Percentiles rank a stretch among this genome's conserved stretches.
These are phyloP conservation scores for Eolophus roseicapilla DNA, from an alignment of 2,113 vertebrate genomes.

Conservation along the genomic window DNA sequence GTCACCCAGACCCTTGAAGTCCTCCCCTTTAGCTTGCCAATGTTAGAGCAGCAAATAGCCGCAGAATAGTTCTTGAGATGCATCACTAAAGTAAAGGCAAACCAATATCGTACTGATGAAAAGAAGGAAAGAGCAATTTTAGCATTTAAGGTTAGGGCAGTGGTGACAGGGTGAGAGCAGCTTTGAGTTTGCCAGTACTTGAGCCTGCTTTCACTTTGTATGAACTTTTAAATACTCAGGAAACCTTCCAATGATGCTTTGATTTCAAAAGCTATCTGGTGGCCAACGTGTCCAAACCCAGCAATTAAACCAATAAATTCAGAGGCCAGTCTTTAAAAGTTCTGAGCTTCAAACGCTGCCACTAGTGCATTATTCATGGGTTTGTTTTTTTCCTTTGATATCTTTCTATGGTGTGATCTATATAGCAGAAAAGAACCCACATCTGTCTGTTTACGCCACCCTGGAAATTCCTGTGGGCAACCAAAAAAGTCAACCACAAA, in stretches of 20 bases:
- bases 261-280: not conserved
- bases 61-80: not conserved
- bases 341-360: conserved; percentile 15
- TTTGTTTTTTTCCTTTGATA: conserved; percentile 38
- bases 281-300: not conserved
- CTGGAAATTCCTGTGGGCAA: conserved; percentile 60
- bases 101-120: not conserved
- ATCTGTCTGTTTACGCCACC: conserved; percentile 59
- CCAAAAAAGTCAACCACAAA: conserved; percentile 46
- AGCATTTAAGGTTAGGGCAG: not conserved
- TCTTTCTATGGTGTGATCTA: conserved; percentile 42
- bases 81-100: not conserved
- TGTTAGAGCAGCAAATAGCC: not conserved
- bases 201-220: not conserved
- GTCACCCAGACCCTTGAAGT: not conserved
- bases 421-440: conserved; percentile 37
- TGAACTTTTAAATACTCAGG: not conserved
- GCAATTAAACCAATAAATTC: conserved; percentile 32
- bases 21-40: not conserved
- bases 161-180: not conserved
- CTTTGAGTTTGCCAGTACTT: not conserved
- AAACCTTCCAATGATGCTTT: not conserved
- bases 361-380: conserved; percentile 45
- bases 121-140: not conserved
- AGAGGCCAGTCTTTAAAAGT: conserved; percentile 24